phyloP scores from a whole-genome alignment of 2,113 vertebrate species.

The Hyla sarda region DNA sequence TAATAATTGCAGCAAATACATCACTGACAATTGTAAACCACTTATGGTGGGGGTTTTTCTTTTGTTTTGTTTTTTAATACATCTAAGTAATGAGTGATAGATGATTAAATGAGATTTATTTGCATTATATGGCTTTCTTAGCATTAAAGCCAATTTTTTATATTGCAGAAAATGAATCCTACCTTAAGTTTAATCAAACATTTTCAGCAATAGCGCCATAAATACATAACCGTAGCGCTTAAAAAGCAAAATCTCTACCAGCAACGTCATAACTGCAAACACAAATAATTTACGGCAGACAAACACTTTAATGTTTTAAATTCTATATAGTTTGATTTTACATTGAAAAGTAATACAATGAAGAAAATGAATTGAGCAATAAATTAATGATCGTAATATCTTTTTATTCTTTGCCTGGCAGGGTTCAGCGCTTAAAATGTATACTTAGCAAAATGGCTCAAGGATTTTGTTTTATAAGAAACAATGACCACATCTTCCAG shows the following conservation, averaged over 20 bases:
- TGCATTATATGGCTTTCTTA: not conserved
- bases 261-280: not conserved
- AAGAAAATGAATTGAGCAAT: conserved; percentile 2
- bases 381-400: conserved; percentile 23
- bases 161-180: not conserved
- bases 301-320: not conserved
- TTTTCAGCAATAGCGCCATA: not conserved
- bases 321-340: conserved; percentile 8
- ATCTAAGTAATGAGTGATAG: no score
- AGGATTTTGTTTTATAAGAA: conserved; percentile 55
- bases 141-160: not conserved
- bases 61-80: no score
- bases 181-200: not conserved
- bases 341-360: conserved; percentile 8
- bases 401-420: conserved; percentile 24
- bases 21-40: no score
- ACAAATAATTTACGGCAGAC: not conserved
- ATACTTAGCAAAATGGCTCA: conserved; percentile 40
- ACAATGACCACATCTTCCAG: conserved; percentile 58
- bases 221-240: not conserved
- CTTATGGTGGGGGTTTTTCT: no score
- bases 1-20: no score
- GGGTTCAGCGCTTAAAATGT: conserved; percentile 12
- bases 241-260: not conserved
- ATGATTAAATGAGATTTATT: not conserved